Evolutionary conservation across 2,797 vertebrate genomes (phyloP).

Genomic region (Aeoliscus strigatus): DNA sequence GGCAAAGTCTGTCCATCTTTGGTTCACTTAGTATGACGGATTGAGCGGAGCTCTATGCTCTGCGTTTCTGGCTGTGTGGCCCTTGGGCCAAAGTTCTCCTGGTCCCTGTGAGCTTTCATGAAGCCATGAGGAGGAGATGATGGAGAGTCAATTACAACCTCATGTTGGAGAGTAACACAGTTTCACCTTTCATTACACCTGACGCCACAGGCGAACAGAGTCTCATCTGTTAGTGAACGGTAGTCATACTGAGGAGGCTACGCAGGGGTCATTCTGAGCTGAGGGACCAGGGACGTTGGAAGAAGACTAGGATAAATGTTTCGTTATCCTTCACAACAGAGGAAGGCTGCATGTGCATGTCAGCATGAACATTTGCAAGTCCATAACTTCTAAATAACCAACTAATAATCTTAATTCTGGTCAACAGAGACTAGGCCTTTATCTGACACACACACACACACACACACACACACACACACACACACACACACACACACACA

Average conservation of each 20-base stretch:
- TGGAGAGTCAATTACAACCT: slow-evolving; percentile 69
- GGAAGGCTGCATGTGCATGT: neutral
- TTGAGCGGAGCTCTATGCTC: slow-evolving; percentile 40
- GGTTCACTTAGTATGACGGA: slow-evolving; percentile 51
- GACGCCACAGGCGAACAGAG: slow-evolving; percentile 58
- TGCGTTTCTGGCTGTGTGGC: slow-evolving; percentile 27
- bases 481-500: too few species aligned
- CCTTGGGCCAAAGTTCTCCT: slow-evolving; percentile 53
- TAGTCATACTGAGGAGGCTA: slow-evolving; percentile 38
- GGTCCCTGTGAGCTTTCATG: slow-evolving; percentile 63
- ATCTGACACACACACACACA: too few species aligned
- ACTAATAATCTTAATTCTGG: too few species aligned
- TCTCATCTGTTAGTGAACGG: slow-evolving; percentile 58
- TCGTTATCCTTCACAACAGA: slow-evolving; percentile 3
- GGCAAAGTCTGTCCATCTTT: slow-evolving; percentile 57
- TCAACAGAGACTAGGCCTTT: too few species aligned
- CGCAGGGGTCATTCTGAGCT: slow-evolving; percentile 25
- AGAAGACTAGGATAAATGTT: slow-evolving; percentile 9
- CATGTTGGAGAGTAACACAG: slow-evolving; percentile 56
- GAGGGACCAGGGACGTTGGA: slow-evolving; percentile 1
- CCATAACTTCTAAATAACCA: too few species aligned
- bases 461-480: too few species aligned
- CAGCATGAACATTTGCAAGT: too few species aligned
- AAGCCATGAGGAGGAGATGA: slow-evolving; percentile 62
- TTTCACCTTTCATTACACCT: slow-evolving; percentile 72